Evolutionary conservation across 2,797 vertebrate species (phyloP), one percentile per base, ranked within the genome.

Genomic region (Pangasius mekongensis): DNA sequence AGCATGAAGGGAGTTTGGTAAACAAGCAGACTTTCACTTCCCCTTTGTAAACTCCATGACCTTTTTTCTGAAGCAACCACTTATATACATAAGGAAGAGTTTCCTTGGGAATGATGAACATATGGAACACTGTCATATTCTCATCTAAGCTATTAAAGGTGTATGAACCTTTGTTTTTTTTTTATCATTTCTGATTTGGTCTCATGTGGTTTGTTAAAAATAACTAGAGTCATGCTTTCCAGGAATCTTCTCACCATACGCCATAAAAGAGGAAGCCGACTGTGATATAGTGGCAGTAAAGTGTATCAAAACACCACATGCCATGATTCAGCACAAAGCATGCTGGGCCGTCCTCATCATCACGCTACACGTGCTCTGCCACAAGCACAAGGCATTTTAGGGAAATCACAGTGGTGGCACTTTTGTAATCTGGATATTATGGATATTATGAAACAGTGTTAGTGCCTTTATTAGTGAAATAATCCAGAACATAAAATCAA

Each of bases 21-120:
- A 82, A 87, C 69, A 89, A 60, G 76, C n/a, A 71, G 20, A 86
- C 90, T 91, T 92, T 92, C 91, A 91, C 89, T 92, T 92, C 92
- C 89, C 78, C 89, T 36, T 27, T 76, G 81, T 89, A 89, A 89
- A 89, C 87, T 88, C 77, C 8, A 47, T 90, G 89, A 91, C 84
- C 89, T 83, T 49, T 52, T 83, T 89, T 84, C 64, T 60, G 47
- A 89, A 88, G 64, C 30, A 73, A 71, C 52, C 5, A 11, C 60
- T 89, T 49, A 43, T 9, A 54, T 74, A 33, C 43, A 52, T 47
- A 77, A 83, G 52, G 62, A 67, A 87, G 87, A 74, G 54, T 78
- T 87, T 86, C 71, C 64, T 81, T 36, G n/a, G 74, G 73, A 87
- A 89, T 88, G 49, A 49, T 43, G 13, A 82, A 54, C 69, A 67